Percentiles rank a stretch among this genome's conserved stretches.
Evolutionary conservation across 2,888 invertebrate species (phyloP).

Genomic region (Lasioglossum villosulum): DNA sequence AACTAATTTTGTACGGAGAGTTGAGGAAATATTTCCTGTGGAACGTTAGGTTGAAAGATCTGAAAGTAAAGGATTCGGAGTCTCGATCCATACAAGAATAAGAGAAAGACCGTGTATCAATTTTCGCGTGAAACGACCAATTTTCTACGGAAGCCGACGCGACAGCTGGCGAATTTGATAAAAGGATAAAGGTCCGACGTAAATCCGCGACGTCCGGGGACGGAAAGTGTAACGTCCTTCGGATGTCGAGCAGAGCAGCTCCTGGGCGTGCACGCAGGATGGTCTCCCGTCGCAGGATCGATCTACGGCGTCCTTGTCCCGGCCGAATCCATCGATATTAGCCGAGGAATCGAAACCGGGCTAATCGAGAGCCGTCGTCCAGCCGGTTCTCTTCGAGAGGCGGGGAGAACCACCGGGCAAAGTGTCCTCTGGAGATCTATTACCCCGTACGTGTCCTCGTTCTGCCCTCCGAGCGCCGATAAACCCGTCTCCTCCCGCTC

Average conservation of each 20-base stretch:
- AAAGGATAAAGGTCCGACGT: conserved; percentile 1
- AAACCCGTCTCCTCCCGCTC: background rate
- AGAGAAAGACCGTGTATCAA: background rate
- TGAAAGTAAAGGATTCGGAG: background rate
- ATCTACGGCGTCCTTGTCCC: conserved; percentile 63
- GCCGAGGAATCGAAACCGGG: conserved; percentile 55
- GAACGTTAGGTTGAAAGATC: background rate
- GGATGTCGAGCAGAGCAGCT: background rate
- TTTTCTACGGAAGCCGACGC: background rate
- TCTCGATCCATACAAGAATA: background rate
- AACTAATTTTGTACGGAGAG: no score
- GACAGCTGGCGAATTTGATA: background rate
- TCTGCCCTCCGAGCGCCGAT: background rate
- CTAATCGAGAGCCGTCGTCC: conserved; percentile 44
- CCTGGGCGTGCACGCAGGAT: conserved; percentile 13
- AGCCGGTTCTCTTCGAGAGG: conserved; percentile 24
- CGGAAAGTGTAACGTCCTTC: conserved; percentile 11
- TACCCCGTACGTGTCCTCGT: conserved; percentile 18
- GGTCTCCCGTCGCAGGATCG: conserved; percentile 58
- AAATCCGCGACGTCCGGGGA: conserved; percentile 1
- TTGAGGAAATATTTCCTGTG: no score
- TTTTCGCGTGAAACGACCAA: background rate
- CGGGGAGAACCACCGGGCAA: conserved; percentile 2
- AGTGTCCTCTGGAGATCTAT: conserved; percentile 40
- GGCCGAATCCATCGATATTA: conserved; percentile 62